Evolutionary conservation across 2,888 invertebrate species (phyloP).

Genomic region (Anarsia innoxiella): DNA sequence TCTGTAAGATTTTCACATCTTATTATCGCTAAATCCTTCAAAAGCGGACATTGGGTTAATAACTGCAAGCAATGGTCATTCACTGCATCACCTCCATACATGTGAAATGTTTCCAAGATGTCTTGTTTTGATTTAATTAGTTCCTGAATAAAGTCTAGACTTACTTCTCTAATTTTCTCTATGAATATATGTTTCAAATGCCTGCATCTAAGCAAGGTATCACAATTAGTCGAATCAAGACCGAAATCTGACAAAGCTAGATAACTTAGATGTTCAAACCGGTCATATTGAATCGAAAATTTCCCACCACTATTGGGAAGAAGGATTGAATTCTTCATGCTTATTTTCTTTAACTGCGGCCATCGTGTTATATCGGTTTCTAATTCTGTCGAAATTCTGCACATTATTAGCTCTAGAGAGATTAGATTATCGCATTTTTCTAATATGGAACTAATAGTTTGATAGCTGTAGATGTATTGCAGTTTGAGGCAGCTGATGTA

Average conservation of each 20-base stretch:
- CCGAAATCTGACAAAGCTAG: conserved; percentile 61
- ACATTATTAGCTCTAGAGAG: conserved; percentile 61
- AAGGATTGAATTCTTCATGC: conserved; percentile 54
- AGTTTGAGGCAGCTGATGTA: conserved; percentile 47
- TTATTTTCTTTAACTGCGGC: conserved; percentile 49
- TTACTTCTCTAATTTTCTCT: conserved; percentile 55
- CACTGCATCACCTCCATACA: conserved; percentile 55
- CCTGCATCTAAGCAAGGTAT: conserved; percentile 43
- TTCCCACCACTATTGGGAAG: conserved; percentile 33
- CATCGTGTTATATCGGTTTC: conserved; percentile 44
- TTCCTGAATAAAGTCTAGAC: conserved; percentile 40
- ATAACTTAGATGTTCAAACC: conserved; percentile 44
- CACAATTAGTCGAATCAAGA: conserved; percentile 43
- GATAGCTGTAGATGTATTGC: conserved; percentile 55
- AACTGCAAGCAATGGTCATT: conserved; percentile 46
- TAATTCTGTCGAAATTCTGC: conserved; percentile 48
- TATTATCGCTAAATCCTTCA: conserved; percentile 56
- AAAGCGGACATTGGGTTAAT: conserved; percentile 43
- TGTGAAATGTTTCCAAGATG: conserved; percentile 45
- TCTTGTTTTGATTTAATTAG: conserved; percentile 44
- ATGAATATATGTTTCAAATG: conserved; percentile 54
- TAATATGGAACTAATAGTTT: conserved; percentile 41
- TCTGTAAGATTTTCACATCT: conserved; percentile 60
- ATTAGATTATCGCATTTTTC: conserved; percentile 46
- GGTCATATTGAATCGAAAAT: conserved; percentile 42